phyloP scores from a whole-genome alignment of 2,888 invertebrate species.

The Odontocolon sp. region DNA sequence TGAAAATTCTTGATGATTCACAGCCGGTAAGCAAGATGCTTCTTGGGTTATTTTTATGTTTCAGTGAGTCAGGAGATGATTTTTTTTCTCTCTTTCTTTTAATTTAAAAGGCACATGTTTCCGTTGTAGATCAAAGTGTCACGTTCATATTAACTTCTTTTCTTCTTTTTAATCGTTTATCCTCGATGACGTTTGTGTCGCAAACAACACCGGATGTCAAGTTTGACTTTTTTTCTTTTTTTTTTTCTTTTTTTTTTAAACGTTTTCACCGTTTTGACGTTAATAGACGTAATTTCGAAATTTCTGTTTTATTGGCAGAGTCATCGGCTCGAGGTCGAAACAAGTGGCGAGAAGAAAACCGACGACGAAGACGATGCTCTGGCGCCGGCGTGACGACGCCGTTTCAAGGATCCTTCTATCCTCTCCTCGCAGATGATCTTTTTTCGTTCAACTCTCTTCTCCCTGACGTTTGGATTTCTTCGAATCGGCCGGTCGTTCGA shows the following conservation, averaged over 20 bases:
- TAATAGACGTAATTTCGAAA: neutral
- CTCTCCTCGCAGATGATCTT: too few species aligned
- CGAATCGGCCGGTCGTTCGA: neutral
- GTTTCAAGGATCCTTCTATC: neutral
- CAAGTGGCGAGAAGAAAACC: too few species aligned
- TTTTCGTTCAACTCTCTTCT: too few species aligned
- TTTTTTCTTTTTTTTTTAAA: neutral
- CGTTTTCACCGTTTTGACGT: neutral
- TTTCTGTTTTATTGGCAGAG: neutral
- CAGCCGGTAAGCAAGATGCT: conserved; percentile 36
- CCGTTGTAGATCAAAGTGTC: too few species aligned
- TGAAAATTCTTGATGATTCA: conserved; percentile 44
- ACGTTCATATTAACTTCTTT: too few species aligned
- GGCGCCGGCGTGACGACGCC: neutral
- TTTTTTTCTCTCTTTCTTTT: too few species aligned
- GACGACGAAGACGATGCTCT: too few species aligned
- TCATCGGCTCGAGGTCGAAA: neutral
- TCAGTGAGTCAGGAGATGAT: conserved; percentile 5
- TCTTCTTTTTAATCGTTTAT: too few species aligned
- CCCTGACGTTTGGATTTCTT: neutral
- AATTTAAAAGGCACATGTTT: neutral
- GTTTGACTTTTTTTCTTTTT: too few species aligned
- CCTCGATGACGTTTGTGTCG: too few species aligned
- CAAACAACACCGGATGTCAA: too few species aligned
- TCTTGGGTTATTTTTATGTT: neutral